Evolutionary conservation across 2,797 vertebrate genomes (phyloP).

Genomic region (Ambastaia sidthimunki): DNA sequence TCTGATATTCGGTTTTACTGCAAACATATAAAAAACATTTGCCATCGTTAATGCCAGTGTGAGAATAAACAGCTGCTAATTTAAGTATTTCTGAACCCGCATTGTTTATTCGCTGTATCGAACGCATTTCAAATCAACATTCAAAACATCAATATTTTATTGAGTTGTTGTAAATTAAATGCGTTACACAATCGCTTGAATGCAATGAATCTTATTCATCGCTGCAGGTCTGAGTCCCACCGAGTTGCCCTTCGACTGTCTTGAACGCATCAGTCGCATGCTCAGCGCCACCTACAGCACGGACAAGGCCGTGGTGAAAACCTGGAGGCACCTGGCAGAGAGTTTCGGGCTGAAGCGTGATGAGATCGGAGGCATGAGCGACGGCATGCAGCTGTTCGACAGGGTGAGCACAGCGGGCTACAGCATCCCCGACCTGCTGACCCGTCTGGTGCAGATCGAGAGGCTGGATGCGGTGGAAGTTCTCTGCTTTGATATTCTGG

Average conservation of each 20-base stretch:
- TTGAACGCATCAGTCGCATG: conserved; percentile 98
- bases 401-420: conserved; percentile 98
- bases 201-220: not conserved
- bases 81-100: too few species aligned
- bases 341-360: conserved; percentile 97
- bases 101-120: too few species aligned
- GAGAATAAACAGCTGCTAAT: too few species aligned
- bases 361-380: conserved; percentile 97
- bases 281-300: conserved; percentile 98
- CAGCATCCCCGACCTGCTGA: conserved; percentile 97
- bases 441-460: conserved; percentile 95
- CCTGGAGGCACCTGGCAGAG: conserved; percentile 96
- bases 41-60: not conserved
- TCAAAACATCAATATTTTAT: too few species aligned
- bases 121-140: too few species aligned
- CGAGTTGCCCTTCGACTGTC: conserved; percentile 94
- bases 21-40: not conserved
- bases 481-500: conserved; percentile 90
- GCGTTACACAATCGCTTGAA: too few species aligned
- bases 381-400: conserved; percentile 97
- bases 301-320: conserved; percentile 95
- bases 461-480: conserved; percentile 94
- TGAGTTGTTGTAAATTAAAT: too few species aligned
- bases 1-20: not conserved
- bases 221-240: conserved; percentile 92